These are phyloP conservation scores for Emmelina monodactyla DNA, from an alignment of 2,888 invertebrate species.

Conservation along the genomic window DNA sequence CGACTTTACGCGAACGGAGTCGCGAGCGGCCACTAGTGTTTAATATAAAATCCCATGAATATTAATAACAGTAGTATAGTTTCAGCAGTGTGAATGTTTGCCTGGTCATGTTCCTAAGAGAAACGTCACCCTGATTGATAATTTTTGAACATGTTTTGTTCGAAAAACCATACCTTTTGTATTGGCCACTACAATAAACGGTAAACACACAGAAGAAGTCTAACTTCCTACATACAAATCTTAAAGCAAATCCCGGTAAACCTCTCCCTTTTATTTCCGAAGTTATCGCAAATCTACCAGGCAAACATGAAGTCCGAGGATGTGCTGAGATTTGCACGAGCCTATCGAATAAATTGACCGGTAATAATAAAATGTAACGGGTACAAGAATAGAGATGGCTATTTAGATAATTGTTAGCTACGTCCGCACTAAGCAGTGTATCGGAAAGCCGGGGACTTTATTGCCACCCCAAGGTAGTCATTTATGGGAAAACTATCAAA, in stretches of 20 bases:
- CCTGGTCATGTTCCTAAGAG: too few species aligned
- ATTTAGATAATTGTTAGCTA: slow-evolving; percentile 67
- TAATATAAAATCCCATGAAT: too few species aligned
- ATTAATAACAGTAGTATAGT: too few species aligned
- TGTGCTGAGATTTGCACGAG: slow-evolving; percentile 54
- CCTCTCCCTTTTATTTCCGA: slow-evolving; percentile 35
- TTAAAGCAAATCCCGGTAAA: not conserved
- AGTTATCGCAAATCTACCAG: slow-evolving; percentile 52
- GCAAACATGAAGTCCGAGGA: slow-evolving; percentile 43
- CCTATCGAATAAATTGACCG: slow-evolving; percentile 62
- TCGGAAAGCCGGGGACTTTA: slow-evolving; percentile 55
- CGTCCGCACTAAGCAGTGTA: slow-evolving; percentile 52
- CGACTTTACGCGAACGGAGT: too few species aligned
- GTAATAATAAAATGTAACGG: slow-evolving; percentile 67
- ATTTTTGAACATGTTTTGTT: too few species aligned
- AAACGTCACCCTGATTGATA: too few species aligned
- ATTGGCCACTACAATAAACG: too few species aligned
- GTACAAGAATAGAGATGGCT: slow-evolving; percentile 65
- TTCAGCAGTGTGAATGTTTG: too few species aligned
- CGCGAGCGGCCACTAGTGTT: too few species aligned
- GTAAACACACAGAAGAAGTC: too few species aligned
- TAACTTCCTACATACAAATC: too few species aligned
- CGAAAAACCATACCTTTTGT: too few species aligned
- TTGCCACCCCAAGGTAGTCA: slow-evolving; percentile 53
- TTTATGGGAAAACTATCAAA: slow-evolving; percentile 62